Percentiles rank a stretch among this genome's conserved stretches.
Evolutionary conservation across 2,888 invertebrate species (phyloP).

Genomic region (Priocnemis perturbator): DNA sequence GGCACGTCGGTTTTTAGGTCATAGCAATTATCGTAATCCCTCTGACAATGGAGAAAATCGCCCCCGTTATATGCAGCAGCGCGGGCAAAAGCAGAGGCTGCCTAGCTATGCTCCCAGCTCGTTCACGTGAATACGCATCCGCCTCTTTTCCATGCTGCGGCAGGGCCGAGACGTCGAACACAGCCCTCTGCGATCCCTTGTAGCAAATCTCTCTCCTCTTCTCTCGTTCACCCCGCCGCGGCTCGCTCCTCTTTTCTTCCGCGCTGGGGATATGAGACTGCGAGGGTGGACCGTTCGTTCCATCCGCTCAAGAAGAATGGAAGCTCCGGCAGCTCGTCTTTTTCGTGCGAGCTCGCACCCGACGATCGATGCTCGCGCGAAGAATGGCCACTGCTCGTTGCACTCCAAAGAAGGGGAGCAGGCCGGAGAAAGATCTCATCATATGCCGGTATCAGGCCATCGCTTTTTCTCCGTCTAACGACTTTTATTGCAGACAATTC

Average conservation of each 20-base stretch:
- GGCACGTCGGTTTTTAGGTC: slow-evolving; percentile 59
- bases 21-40: slow-evolving; percentile 61
- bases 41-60: slow-evolving; percentile 41
- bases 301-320: slow-evolving; percentile 20
- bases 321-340: slow-evolving; percentile 24
- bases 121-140: slow-evolving; percentile 27
- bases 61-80: slow-evolving; percentile 19
- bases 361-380: slow-evolving; percentile 34
- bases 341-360: slow-evolving; percentile 30
- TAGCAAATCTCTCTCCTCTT: slow-evolving; percentile 15
- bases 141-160: slow-evolving; percentile 1
- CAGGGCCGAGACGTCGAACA: slow-evolving; percentile 1
- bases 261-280: no score
- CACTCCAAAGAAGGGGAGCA: no score
- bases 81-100: neutral
- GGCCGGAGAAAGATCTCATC: no score
- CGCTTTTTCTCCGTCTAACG: no score
- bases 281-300: slow-evolving; percentile 16
- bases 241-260: no score
- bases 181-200: neutral
- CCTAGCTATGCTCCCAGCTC: slow-evolving; percentile 10
- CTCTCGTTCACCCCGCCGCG: no score
- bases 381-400: no score
- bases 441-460: no score
- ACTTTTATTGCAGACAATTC: no score